These are phyloP conservation scores for Rutilus rutilus DNA, from an alignment of 2,113 vertebrate species.

Conservation along the genomic window DNA sequence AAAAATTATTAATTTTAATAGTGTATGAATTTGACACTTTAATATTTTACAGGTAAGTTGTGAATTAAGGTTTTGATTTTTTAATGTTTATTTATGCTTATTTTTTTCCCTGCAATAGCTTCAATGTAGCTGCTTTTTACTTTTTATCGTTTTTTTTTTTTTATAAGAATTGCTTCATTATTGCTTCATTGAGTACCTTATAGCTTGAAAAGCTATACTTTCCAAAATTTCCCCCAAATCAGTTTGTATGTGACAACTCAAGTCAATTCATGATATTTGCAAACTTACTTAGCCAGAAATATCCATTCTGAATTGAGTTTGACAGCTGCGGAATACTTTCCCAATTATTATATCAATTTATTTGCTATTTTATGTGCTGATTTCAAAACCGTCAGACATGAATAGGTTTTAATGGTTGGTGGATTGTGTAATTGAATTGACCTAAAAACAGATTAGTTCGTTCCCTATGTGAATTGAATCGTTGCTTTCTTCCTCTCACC, in stretches of 20 bases:
- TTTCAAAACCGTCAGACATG: neutral
- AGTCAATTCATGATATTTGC: neutral
- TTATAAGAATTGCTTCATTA: neutral
- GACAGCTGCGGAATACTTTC: neutral
- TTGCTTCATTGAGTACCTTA: neutral
- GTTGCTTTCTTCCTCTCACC: slow-evolving; percentile 18
- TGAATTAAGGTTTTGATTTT: too few relatives aligned
- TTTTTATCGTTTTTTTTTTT: neutral
- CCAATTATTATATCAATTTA: too few relatives aligned
- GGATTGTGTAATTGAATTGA: slow-evolving; percentile 30
- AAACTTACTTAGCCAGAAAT: neutral
- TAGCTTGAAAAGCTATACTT: neutral
- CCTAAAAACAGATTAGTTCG: slow-evolving; percentile 15
- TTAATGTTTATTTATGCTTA: too few relatives aligned
- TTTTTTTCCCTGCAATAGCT: neutral
- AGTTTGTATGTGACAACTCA: neutral
- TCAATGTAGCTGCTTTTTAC: neutral
- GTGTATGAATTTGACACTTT: too few relatives aligned
- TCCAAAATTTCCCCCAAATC: neutral
- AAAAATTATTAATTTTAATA: too few relatives aligned
- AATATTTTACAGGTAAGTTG: too few relatives aligned
- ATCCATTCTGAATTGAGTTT: neutral
- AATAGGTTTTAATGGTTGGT: neutral
- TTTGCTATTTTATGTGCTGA: neutral
- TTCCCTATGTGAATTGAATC: slow-evolving; percentile 14